Base-by-base conservation (phyloP, 2,888 invertebrate genomes). In the Leptopilina myrica region DNA sequence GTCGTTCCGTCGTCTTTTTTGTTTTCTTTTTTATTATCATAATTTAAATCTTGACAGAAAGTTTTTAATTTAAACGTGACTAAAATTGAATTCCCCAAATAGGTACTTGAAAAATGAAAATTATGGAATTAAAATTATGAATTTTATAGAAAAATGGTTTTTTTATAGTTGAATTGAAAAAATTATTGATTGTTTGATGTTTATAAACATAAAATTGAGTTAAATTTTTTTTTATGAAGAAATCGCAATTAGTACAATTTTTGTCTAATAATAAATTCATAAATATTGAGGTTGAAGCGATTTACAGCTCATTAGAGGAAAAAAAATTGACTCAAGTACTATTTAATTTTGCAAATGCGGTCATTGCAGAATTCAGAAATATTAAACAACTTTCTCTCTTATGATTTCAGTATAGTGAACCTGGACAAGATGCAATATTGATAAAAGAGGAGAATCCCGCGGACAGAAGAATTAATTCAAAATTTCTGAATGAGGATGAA, bases 401-500 rank as follows among this genome's bases (percentile, higher is more conserved):
- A 11, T 73, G 73, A 56, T 73, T 73, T 73, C 56, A 73, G 73
- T 49, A 33, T 33, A 26, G 20, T 69, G 8, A 73, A n/a, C 15
- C 33, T 56, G 73, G 53, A 56, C 56, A 56, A 73, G 73, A 73
- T 73, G 73, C 56, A 33, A 14, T 53, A 14, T n/a, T 73, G 53
- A 56, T 73, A 80, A 76, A 33, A 33, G 3, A 26, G 67, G 43
- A 80, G 53, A 49, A n/a, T 33, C 59, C 14, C 15, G 33, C 3
- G 7, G 49, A 76, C 53, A 65, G 67, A 26, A 40, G 15, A 67
- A 67, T 12, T 12, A 46, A 43, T 43, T 59, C 12, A 15, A 20
- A 40, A 62, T 15, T 56, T 53, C 53, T 56, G 76, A 78, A 59
- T 9, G 33, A 33, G 33, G 33, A 81, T 81, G 79, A 78, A 77